Evolutionary conservation across 2,888 invertebrate species (phyloP), one percentile per base, ranked within the genome.

Genomic region (Drosophila lutescens): DNA sequence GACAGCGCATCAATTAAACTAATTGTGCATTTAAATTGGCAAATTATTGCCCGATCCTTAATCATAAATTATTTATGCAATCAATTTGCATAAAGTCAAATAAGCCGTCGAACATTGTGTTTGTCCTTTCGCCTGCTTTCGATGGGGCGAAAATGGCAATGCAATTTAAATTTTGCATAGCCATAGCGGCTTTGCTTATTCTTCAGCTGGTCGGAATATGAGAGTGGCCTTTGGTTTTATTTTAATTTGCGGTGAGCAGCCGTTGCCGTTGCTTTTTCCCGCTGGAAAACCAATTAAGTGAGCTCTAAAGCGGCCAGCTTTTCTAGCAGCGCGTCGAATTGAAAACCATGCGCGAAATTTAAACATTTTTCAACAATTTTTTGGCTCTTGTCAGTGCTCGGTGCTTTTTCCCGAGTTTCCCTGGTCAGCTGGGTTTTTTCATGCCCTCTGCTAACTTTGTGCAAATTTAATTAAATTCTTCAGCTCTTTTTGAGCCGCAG

Each of bases 381-480:
- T 51, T 43, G 15, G n/a, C 40, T 34, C 13, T 41, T 30, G 69
- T 54, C 43, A 71, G 57, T 51, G 54, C 26, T 26, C 12, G 30
- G 30, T 30, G 6, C 23, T 47, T 40, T 66, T 36, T 4, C 2
- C 23, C 17, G 53, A 34, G 34, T 34, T 34, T 41, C 36, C 10
- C 30, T 53, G 43, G 49, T 49, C n/a, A 30, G 30, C 34, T 38
- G 20, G 36, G n/a, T 43, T 72, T 65, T 65, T 58, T 38, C 40
- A 17, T 36, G 44, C 40, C 36, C 41, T 30, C 30, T 49, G 32
- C 51, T 76, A 59, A 62, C 46, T 76, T 55, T 71, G 66, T 40
- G 50, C 43, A 51, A 72, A 80, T 86, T 85, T 88, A 85, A 88
- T 88, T 86, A 85, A 85, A 85, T 79, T 85, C 76, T 67, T 81